Percentiles rank a stretch among this genome's conserved stretches.
phyloP scores from a whole-genome alignment of 1,140 invertebrate species.

The Philotrypesis tridentata region DNA sequence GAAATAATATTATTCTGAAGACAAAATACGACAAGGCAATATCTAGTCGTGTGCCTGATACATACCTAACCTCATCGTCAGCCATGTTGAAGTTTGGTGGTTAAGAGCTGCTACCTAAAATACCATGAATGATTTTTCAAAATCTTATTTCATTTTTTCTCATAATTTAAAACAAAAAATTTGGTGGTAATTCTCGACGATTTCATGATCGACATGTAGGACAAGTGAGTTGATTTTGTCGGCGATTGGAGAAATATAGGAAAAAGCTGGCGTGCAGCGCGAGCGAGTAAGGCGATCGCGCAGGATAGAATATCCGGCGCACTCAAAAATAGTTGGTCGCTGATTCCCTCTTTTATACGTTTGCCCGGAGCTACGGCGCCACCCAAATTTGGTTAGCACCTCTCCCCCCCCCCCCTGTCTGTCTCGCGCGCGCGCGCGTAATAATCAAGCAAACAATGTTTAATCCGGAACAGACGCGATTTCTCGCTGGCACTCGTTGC shows the following conservation, averaged over 20 bases:
- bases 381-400: slow-evolving; percentile 73
- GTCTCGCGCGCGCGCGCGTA: too few relatives aligned
- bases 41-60: too few relatives aligned
- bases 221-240: too few relatives aligned
- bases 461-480: not conserved
- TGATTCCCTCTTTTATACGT: slow-evolving; percentile 32
- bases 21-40: too few relatives aligned
- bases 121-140: not conserved
- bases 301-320: slow-evolving; percentile 68
- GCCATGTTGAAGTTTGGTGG: slow-evolving; percentile 81
- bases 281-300: not conserved
- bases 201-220: too few relatives aligned
- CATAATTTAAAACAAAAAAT: not conserved
- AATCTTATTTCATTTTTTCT: not conserved
- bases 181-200: too few relatives aligned
- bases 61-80: slow-evolving; percentile 92
- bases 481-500: not conserved
- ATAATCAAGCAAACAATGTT: not conserved
- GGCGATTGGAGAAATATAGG: too few relatives aligned
- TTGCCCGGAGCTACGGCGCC: slow-evolving; percentile 52
- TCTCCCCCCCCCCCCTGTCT: too few relatives aligned
- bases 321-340: slow-evolving; percentile 68
- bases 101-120: slow-evolving; percentile 64
- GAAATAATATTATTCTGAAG: too few relatives aligned
- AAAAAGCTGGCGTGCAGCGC: not conserved